Evolutionary conservation across 2,113 vertebrate species (phyloP).

Genomic region (Passer domesticus): DNA sequence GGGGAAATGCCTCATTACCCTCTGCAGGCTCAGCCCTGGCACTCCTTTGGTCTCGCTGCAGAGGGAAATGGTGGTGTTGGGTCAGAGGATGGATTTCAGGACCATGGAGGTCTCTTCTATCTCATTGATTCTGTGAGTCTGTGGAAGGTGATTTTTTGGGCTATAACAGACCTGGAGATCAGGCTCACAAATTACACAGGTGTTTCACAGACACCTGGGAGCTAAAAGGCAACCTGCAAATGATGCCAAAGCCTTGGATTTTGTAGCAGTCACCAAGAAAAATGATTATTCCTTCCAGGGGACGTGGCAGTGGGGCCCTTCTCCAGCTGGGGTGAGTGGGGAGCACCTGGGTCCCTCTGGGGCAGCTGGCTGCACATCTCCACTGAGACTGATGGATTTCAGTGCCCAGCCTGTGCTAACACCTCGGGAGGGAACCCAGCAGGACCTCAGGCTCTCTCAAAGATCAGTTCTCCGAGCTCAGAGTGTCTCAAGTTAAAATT

Average conservation of each 20-base stretch:
- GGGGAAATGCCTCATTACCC: accelerated
- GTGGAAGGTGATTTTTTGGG: background rate
- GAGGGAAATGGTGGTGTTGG: background rate
- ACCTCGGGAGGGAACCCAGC: background rate
- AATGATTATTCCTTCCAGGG: background rate
- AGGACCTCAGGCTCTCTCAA: background rate
- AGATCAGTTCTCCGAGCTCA: background rate
- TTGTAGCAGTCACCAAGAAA: background rate
- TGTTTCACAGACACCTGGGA: background rate
- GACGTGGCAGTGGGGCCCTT: background rate
- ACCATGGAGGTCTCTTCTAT: background rate
- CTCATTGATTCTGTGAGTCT: background rate
- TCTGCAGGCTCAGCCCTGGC: background rate
- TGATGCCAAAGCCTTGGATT: background rate
- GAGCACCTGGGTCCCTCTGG: background rate
- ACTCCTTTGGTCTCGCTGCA: background rate
- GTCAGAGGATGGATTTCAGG: background rate
- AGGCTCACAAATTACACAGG: background rate
- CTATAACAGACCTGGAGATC: background rate
- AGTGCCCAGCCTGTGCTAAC: background rate
- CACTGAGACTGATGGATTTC: background rate
- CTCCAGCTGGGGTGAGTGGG: background rate
- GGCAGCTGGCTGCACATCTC: background rate
- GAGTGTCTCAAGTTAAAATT: background rate
- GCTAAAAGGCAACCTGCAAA: background rate